phyloP scores from a whole-genome alignment of 2,888 invertebrate genomes.

The Escarpia spicata region DNA sequence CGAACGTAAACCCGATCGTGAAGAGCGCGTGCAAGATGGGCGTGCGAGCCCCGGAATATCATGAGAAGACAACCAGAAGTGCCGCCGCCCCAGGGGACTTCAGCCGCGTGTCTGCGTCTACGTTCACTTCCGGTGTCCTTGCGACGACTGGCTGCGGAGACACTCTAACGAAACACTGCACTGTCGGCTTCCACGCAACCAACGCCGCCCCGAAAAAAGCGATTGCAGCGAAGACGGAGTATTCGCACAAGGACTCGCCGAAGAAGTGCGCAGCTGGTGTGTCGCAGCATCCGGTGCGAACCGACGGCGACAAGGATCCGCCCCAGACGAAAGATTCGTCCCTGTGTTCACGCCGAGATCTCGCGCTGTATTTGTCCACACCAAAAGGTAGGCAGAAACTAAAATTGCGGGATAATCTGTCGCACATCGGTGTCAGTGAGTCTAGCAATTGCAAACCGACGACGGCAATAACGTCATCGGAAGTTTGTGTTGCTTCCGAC shows the following conservation, averaged over 20 bases:
- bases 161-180: background rate
- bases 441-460: background rate
- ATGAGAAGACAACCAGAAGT: background rate
- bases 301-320: background rate
- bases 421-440: background rate
- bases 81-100: background rate
- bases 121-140: background rate
- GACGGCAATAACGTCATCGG: background rate
- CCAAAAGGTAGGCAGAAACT: constrained; percentile 5
- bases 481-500: background rate
- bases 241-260: background rate
- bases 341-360: background rate
- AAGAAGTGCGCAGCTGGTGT: background rate
- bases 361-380: constrained; percentile 13
- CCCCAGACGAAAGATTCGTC: background rate
- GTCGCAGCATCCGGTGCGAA: background rate
- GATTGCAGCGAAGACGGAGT: background rate
- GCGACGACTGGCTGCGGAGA: background rate
- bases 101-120: background rate
- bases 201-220: background rate
- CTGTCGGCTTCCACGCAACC: background rate
- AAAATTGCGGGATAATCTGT: background rate
- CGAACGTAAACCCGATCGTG: background rate
- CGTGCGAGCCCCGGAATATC: background rate
- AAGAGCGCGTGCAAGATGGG: background rate